Evolutionary conservation across 1,140 invertebrate species (phyloP), one percentile per base, ranked within the genome.

Genomic region (Procambarus virginalis): DNA sequence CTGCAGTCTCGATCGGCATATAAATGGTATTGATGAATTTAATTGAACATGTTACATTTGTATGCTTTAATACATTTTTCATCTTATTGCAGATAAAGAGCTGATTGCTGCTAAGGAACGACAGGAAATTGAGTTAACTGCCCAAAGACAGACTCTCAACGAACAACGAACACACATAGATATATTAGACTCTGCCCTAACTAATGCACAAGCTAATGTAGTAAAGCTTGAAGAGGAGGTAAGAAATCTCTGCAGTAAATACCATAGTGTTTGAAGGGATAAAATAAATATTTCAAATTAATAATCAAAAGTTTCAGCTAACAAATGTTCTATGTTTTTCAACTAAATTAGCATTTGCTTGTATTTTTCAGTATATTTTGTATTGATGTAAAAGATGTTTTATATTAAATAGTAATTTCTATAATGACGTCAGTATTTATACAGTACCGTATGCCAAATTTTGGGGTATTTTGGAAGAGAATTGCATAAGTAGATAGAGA

Each of bases 161-260:
- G 97, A 99, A 93, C 98, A 98, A 94, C 95, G 97, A 90, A 97
- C 97, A 22, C 97, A 98, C 94, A 98, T 99, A 93, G 97, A 98
- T 93, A 98, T 99, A 92, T 95, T 99, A 55, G 98, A 99, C 93
- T 97, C 96, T 48, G 98, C 98, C 73, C 94, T 99, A 49, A 97
- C 97, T 34, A 98, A 98, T 94, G 97, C 97, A 22, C 97, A 98
- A 94, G 95, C 96, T 81, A 98, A 98, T 94, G 97, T 98, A 76
- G 96, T 98, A 45, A 95, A 97, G 75, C 95, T 98, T 10, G 98
- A 99, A 94, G 97, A 98, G 94, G 97, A 98, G 89, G 91, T 91
- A 83, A 55, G 49, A 5, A 9, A 73, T 34, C 8, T 2, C 22
- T 73, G 22, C 20, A 73, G 5, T 5, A 73, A 22, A 34, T 4